These are phyloP conservation scores for Tolypeutes matacus DNA, from an alignment of 2,797 vertebrate genomes.

Conservation along the genomic window DNA sequence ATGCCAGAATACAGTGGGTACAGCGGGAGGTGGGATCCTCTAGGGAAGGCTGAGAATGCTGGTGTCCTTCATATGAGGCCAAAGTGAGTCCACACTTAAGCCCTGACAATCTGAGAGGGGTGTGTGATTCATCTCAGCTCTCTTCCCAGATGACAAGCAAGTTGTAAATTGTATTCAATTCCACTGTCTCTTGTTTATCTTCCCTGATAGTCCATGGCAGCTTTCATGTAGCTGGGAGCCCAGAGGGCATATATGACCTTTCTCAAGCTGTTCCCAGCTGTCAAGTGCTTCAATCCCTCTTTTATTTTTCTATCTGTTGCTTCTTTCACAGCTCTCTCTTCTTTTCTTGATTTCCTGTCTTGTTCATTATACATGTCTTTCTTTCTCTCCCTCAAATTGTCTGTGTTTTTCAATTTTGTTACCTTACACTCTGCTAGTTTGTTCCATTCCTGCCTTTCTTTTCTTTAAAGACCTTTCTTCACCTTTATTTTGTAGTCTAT, in stretches of 20 bases:
- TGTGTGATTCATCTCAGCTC: slow-evolving; percentile 71
- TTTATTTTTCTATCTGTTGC: slow-evolving; percentile 66
- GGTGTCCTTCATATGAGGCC: neutral
- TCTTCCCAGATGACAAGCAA: slow-evolving; percentile 80
- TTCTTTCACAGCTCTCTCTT: slow-evolving; percentile 47
- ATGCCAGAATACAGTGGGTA: neutral
- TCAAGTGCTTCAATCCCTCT: slow-evolving; percentile 76
- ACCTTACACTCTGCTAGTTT: neutral
- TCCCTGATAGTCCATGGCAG: slow-evolving; percentile 81
- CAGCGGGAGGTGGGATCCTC: neutral
- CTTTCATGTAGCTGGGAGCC: slow-evolving; percentile 79
- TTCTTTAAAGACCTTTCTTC: slow-evolving; percentile 66
- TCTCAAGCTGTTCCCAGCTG: slow-evolving; percentile 84
- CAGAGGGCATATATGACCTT: slow-evolving; percentile 85
- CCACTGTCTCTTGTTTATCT: slow-evolving; percentile 85
- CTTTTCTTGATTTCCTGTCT: slow-evolving; percentile 68
- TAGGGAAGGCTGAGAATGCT: neutral
- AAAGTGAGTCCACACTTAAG: neutral
- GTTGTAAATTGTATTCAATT: slow-evolving; percentile 78
- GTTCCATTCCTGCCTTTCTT: slow-evolving; percentile 67
- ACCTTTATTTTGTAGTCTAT: slow-evolving; percentile 72
- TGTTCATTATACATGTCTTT: slow-evolving; percentile 75
- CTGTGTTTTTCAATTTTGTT: slow-evolving; percentile 62
- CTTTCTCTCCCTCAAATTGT: neutral
- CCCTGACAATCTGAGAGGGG: slow-evolving; percentile 69